A percentile compares a stretch with the other conserved stretches of the same genome.
phyloP scores from a whole-genome alignment of 2,888 invertebrate species.

The Drosophila demipolita region DNA sequence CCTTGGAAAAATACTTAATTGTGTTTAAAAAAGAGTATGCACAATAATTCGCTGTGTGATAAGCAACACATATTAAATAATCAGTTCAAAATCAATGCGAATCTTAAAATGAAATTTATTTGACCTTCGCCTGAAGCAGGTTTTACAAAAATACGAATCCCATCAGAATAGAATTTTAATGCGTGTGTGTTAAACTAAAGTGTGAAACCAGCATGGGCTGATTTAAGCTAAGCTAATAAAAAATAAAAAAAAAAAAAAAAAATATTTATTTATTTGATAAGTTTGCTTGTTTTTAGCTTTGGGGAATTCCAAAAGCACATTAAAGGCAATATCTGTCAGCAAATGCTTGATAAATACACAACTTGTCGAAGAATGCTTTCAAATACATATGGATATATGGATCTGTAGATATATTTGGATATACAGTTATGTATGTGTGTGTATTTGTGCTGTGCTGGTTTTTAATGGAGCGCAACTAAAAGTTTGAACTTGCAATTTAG shows the following conservation, averaged over 20 bases:
- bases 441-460: not conserved
- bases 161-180: not conserved
- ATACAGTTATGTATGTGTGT: not conserved
- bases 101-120: not conserved
- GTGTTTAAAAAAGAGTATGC: too few relatives aligned
- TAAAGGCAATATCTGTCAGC: not conserved
- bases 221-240: not conserved
- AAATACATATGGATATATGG: not conserved
- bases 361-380: not conserved
- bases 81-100: not conserved
- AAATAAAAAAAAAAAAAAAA: not conserved
- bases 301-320: not conserved
- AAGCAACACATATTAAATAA: not conserved
- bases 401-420: not conserved
- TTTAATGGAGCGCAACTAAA: slow-evolving; percentile 24
- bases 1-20: not conserved
- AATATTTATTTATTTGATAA: not conserved
- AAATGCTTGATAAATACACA: not conserved
- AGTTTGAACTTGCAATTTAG: slow-evolving; percentile 55
- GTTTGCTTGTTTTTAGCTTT: not conserved
- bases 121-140: not conserved
- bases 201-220: not conserved
- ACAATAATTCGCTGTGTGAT: not conserved
- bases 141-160: not conserved
- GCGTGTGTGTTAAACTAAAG: not conserved